Percentiles rank a stretch among this genome's conserved stretches.
These are phyloP conservation scores for Mastigias papua DNA, from an alignment of 30 jellyfish, hydroid and myxozoan genomes.

Conservation along the genomic window DNA sequence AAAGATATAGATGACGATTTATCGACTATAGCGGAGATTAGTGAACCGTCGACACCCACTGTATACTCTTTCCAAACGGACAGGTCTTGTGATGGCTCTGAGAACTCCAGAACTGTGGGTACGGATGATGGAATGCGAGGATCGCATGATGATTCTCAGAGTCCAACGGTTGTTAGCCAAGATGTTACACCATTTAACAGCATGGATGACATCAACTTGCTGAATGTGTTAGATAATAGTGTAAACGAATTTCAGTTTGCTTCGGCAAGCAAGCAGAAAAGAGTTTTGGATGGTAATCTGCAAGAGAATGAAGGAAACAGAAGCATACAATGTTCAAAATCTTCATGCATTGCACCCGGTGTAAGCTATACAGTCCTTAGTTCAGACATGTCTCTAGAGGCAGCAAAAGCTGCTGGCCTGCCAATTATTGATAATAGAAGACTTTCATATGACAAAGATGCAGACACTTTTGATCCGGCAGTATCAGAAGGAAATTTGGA, in stretches of 20 bases:
- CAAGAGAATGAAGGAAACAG: neutral
- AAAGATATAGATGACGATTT: conserved; percentile 87
- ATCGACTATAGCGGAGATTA: conserved; percentile 91
- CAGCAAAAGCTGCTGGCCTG: conserved; percentile 91
- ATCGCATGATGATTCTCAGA: conserved; percentile 29
- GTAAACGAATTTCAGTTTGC: neutral
- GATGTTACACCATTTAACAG: conserved; percentile 35
- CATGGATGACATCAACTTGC: conserved; percentile 4
- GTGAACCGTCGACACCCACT: conserved; percentile 94
- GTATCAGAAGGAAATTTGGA: neutral
- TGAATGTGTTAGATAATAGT: neutral
- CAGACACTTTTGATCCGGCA: neutral
- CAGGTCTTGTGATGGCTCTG: conserved; percentile 51
- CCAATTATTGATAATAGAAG: conserved; percentile 63
- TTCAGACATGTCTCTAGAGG: conserved; percentile 57
- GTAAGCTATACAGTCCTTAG: conserved; percentile 78
- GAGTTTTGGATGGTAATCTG: neutral
- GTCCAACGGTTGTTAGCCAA: conserved; percentile 21
- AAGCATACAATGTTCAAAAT: neutral
- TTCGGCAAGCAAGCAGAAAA: neutral
- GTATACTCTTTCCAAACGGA: conserved; percentile 67
- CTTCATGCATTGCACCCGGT: neutral
- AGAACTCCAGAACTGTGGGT: conserved; percentile 23
- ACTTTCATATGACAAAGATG: neutral
- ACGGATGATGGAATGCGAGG: conserved; percentile 10